Conservation (phyloP, 2,888 invertebrate species). For the Margaritifera margaritifera region DNA sequence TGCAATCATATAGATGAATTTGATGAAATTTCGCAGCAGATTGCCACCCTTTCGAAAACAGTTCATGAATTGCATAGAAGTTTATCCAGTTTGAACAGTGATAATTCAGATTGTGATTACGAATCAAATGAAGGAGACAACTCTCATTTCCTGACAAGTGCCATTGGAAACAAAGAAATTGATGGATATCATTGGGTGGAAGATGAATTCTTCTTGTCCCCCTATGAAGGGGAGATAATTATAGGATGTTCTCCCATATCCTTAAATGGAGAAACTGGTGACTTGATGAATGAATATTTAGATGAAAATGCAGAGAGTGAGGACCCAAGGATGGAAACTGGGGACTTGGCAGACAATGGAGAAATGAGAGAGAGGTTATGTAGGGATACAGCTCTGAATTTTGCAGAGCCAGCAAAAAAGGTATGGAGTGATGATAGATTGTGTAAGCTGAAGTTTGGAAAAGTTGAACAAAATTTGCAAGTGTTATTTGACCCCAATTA, state of each 20-base stretch:
- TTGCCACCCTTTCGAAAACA: slow-evolving; percentile 62
- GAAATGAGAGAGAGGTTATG: too few species aligned
- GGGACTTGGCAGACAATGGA: too few species aligned
- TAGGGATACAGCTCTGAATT: too few species aligned
- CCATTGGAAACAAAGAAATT: slow-evolving; percentile 44
- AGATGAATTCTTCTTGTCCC: slow-evolving; percentile 63
- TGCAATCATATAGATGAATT: slow-evolving; percentile 45
- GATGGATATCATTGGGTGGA: slow-evolving; percentile 67
- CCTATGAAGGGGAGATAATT: slow-evolving; percentile 60
- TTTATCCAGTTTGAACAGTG: slow-evolving; percentile 60
- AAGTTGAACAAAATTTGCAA: too few species aligned
- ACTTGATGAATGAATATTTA: slow-evolving; percentile 56
- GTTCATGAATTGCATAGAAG: slow-evolving; percentile 62
- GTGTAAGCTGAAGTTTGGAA: too few species aligned
- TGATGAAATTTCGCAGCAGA: slow-evolving; percentile 61
- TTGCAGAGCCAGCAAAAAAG: too few species aligned
- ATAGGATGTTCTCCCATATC: slow-evolving; percentile 54
- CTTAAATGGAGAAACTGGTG: slow-evolving; percentile 49
- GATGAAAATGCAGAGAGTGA: slow-evolving; percentile 39
- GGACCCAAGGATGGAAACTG: slow-evolving; percentile 4
- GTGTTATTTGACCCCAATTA: too few species aligned
- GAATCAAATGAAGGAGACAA: slow-evolving; percentile 47
- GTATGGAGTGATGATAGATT: too few species aligned
- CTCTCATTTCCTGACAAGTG: slow-evolving; percentile 25
- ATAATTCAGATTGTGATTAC: slow-evolving; percentile 43